Evolutionary conservation across 2,113 vertebrate species (phyloP).

Genomic region (Conger conger): DNA sequence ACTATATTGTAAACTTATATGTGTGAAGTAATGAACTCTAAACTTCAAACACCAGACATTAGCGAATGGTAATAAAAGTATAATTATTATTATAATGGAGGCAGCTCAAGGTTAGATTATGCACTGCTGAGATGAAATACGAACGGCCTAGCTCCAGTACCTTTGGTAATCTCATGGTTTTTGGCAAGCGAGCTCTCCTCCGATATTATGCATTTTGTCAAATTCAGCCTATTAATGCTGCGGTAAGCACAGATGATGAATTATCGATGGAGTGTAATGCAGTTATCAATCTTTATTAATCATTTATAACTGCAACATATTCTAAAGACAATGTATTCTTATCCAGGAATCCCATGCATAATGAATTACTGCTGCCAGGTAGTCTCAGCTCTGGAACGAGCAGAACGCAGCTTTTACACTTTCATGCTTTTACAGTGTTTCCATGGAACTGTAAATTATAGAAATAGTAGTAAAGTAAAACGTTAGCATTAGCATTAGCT

Average conservation of each 20-base stretch:
- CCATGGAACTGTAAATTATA: too few species aligned
- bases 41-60: neutral
- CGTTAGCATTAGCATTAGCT: too few species aligned
- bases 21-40: too few species aligned
- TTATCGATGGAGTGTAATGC: neutral
- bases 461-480: too few species aligned
- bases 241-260: neutral
- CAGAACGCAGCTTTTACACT: neutral
- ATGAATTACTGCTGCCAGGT: neutral
- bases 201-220: neutral
- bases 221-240: neutral
- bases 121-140: neutral
- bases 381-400: neutral
- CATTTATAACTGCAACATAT: neutral
- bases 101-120: neutral
- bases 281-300: neutral
- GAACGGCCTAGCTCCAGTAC: neutral
- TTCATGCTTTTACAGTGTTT: too few species aligned
- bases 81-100: neutral
- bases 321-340: neutral
- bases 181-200: neutral
- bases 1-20: too few species aligned
- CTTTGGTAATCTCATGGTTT: neutral
- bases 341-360: neutral
- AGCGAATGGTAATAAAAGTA: neutral